Conservation (phyloP, 2,113 vertebrate genomes). For the Phodopus roborovskii region DNA sequence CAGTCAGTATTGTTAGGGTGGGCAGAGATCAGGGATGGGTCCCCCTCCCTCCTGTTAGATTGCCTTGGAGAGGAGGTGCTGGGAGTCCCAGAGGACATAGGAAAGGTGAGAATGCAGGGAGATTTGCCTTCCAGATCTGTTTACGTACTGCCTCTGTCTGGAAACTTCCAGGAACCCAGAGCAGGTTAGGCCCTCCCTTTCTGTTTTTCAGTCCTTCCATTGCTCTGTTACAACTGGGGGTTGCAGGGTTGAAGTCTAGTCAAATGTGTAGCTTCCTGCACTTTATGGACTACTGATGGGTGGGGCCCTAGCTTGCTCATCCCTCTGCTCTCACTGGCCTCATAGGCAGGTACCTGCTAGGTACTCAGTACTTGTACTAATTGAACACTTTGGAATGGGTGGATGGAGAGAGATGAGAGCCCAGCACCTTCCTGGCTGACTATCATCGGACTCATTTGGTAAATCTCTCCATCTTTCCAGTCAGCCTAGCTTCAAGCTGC, state of each 20-base stretch:
- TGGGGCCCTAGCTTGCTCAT: neutral
- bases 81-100: neutral
- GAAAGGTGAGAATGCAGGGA: neutral
- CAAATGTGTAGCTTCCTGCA: neutral
- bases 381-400: neutral
- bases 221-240: neutral
- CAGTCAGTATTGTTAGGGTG: rapidly evolving
- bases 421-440: rapidly evolving
- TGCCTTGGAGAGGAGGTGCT: too few relatives aligned
- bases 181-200: too few relatives aligned
- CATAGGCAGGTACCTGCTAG: neutral
- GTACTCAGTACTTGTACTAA: neutral
- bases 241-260: neutral
- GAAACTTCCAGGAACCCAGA: neutral
- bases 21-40: neutral
- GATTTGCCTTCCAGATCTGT: neutral
- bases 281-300: neutral
- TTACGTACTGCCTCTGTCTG: neutral
- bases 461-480: neutral
- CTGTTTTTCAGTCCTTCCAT: neutral
- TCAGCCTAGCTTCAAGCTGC: neutral
- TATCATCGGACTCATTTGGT: neutral
- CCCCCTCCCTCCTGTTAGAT: neutral
- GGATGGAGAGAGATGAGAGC: neutral
- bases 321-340: neutral